These are phyloP conservation scores for Tragelaphus buxtoni DNA, from an alignment of 2,113 vertebrate genomes.

Conservation along the genomic window DNA sequence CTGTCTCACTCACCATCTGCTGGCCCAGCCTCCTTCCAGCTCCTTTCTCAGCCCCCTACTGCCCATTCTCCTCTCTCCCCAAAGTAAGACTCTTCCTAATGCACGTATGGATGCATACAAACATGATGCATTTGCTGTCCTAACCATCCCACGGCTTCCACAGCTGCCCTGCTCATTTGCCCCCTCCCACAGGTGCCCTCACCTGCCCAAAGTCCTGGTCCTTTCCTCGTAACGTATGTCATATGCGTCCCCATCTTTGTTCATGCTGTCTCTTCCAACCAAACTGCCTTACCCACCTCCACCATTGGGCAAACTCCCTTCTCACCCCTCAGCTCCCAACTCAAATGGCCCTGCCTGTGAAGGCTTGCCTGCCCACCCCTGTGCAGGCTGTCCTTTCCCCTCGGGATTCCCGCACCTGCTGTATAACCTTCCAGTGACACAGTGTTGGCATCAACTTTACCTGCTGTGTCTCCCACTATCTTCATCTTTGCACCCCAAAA, in stretches of 20 bases:
- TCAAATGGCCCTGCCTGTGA: background rate
- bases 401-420: background rate
- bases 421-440: accelerated
- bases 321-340: background rate
- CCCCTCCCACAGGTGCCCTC: background rate
- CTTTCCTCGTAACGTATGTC: accelerated
- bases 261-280: background rate
- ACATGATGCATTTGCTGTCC: background rate
- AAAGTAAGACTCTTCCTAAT: background rate
- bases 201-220: background rate
- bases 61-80: background rate
- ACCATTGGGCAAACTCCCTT: background rate
- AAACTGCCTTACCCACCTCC: background rate
- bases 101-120: too few species aligned
- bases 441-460: accelerated
- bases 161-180: background rate
- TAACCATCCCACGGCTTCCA: background rate
- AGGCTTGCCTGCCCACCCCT: accelerated
- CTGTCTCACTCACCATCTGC: background rate
- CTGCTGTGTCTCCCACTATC: background rate
- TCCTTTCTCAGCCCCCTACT: background rate
- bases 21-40: background rate
- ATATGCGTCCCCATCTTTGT: background rate
- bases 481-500: background rate
- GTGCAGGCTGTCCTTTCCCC: background rate